Evolutionary conservation across 2,797 vertebrate genomes (phyloP), one percentile per base, ranked within the genome.

Genomic region (Alectoris magna): DNA sequence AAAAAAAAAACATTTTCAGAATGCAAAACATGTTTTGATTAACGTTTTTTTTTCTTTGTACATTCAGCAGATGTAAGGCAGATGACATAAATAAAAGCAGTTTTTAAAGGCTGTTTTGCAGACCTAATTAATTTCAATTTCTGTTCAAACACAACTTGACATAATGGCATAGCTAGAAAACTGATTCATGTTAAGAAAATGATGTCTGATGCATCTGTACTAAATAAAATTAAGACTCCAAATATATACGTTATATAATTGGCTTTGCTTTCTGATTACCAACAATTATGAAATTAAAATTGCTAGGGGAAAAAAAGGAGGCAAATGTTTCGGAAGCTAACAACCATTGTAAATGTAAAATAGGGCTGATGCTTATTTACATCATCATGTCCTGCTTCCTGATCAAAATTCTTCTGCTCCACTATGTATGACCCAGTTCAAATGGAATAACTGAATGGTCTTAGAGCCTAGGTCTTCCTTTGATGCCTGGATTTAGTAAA

Each of bases 341-440:
- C 6, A 43, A 19, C 9, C 14, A 2, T 79, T 73, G 27, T 3
- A 51, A 58, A 58, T 39, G 7, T 10, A 62, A 73, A 87, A 44
- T 8, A 67, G 73, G 9, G 1, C 3, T 63, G 22, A 36, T 22
- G 31, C 0, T 0, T 74, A 19, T 14, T 77, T 74, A 39, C 2
- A 41, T 66, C 3, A 27, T 62, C 59, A 11, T 48, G 10, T 53
- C 1, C 10, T 63, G 18, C 34, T 81, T 84, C 18, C 31, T 67
- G 5, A 59, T 62, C 14, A 4, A 48, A 68, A 85, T 51, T 3
- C 17, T 76, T 83, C 12, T 66, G 2, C 9, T 70, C 5, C 10
- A 8, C 38, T 63, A 44, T 58, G 8, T 3, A 9, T 69, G 43
- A 59, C 6, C 18, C 36, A 41, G 9, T 36, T 14, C 27, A 49